Percentiles rank a stretch among this genome's conserved stretches.
These are phyloP conservation scores for Pituophis catenifer DNA, from an alignment of 2,113 vertebrate species.

Conservation along the genomic window DNA sequence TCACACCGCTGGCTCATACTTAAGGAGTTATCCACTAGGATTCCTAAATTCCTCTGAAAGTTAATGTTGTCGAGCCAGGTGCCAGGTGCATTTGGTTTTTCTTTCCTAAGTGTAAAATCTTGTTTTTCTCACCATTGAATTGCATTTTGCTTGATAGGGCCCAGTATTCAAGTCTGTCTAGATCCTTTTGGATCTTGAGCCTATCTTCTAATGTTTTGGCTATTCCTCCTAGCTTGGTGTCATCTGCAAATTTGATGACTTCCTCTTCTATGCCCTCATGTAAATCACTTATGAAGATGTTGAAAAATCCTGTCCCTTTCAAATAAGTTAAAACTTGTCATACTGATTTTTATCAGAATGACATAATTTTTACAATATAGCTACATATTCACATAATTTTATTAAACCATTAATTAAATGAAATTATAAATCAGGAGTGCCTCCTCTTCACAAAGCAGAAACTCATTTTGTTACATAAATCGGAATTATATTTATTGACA, in stretches of 20 bases:
- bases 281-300: neutral
- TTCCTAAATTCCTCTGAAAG: neutral
- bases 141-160: neutral
- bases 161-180: neutral
- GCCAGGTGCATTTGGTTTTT: neutral
- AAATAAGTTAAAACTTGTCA: constrained; percentile 35
- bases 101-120: too few relatives aligned
- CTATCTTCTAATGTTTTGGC: neutral
- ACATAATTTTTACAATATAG: constrained; percentile 3
- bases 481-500: constrained; percentile 2
- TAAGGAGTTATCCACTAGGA: neutral
- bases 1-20: neutral
- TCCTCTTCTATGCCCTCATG: neutral
- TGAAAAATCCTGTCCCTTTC: constrained; percentile 1
- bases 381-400: constrained; percentile 16
- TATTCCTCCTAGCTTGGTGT: neutral
- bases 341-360: constrained; percentile 14
- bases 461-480: neutral
- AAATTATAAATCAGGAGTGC: constrained; percentile 36
- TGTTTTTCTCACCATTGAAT: neutral
- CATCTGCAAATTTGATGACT: neutral
- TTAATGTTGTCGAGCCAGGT: neutral
- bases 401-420: constrained; percentile 40
- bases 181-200: neutral
- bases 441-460: neutral